Conservation (phyloP, 2,797 vertebrate genomes). For the Eremophila alpestris region DNA sequence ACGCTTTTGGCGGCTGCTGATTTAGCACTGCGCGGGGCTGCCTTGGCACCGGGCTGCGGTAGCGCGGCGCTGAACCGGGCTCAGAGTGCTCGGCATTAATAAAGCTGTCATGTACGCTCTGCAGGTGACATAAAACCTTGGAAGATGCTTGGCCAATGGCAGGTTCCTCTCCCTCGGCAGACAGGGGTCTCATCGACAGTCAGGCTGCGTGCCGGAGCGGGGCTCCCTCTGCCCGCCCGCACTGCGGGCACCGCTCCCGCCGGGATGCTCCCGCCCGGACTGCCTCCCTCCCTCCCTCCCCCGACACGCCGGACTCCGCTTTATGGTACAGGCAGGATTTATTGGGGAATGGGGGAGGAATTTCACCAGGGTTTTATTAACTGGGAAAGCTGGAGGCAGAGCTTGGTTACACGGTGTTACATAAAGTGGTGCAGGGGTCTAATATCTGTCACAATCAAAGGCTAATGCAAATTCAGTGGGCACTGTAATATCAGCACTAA, state of each 20-base stretch:
- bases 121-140: background rate
- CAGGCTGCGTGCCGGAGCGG: background rate
- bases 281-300: background rate
- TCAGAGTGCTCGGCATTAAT: background rate
- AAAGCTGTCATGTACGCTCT: conserved; percentile 17
- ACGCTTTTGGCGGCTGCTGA: fast-evolving
- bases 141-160: background rate
- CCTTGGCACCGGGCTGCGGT: background rate
- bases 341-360: background rate
- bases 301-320: fast-evolving
- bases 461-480: conserved; percentile 13
- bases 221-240: background rate
- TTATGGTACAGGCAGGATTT: background rate
- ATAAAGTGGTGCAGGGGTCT: background rate
- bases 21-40: fast-evolving
- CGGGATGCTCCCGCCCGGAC: background rate
- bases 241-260: background rate
- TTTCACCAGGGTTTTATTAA: conserved; percentile 16
- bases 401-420: background rate
- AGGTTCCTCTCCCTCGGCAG: background rate
- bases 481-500: background rate
- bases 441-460: background rate
- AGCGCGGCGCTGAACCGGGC: background rate
- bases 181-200: background rate
- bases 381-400: conserved; percentile 31